Evolutionary conservation across 1,140 invertebrate species (phyloP).

Genomic region (Riptortus pedestris): DNA sequence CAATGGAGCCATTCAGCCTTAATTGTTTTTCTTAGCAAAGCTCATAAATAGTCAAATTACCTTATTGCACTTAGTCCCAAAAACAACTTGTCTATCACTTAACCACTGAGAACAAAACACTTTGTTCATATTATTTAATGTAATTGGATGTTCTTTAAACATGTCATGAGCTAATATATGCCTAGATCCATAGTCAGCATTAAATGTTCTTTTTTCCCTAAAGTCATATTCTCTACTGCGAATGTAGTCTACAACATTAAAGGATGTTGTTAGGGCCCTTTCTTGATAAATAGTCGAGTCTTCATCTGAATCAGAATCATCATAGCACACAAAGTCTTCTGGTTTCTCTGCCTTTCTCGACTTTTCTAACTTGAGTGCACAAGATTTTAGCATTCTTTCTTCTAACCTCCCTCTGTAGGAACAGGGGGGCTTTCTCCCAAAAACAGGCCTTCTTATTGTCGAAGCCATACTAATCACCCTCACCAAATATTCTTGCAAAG

Average conservation of each 20-base stretch:
- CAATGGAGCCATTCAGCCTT: too few species aligned
- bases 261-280: conserved; percentile 63
- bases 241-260: conserved; percentile 76
- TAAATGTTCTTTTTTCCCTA: conserved; percentile 57
- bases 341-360: conserved; percentile 69
- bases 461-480: conserved; percentile 41
- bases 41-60: too few species aligned
- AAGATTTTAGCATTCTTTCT: conserved; percentile 55
- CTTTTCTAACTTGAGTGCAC: conserved; percentile 53
- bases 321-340: conserved; percentile 79
- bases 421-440: conserved; percentile 59
- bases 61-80: conserved; percentile 95
- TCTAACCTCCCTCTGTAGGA: conserved; percentile 56
- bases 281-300: conserved; percentile 59
- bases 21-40: too few species aligned
- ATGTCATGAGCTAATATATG: conserved; percentile 81
- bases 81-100: conserved; percentile 84
- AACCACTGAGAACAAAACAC: conserved; percentile 95
- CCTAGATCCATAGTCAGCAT: conserved; percentile 65
- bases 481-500: neutral
- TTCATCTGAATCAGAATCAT: conserved; percentile 74
- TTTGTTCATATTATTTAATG: conserved; percentile 81
- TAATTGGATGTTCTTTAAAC: conserved; percentile 71
- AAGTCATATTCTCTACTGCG: conserved; percentile 60
- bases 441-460: conserved; percentile 45